phyloP scores from a whole-genome alignment of 2,113 vertebrate species.

The Corythornis cristatus region DNA sequence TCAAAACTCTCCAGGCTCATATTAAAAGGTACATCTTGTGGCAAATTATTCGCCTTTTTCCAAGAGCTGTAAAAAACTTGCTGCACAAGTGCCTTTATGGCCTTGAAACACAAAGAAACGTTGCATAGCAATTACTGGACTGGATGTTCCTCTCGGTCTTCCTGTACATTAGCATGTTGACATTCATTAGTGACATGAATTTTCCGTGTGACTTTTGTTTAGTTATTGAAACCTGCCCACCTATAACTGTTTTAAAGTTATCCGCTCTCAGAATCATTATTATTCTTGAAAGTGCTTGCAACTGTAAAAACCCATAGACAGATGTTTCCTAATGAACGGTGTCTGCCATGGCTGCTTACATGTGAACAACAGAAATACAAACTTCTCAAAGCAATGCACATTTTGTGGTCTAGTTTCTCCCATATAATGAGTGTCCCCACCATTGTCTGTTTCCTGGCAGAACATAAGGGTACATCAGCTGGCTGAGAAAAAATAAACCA shows the following conservation, averaged over 20 bases:
- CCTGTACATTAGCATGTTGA: background rate
- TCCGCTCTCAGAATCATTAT: conserved; percentile 21
- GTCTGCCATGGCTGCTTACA: background rate
- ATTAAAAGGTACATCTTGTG: background rate
- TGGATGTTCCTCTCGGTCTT: conserved; percentile 27
- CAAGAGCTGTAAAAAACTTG: background rate
- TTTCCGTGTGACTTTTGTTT: background rate
- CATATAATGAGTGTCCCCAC: background rate
- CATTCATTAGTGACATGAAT: background rate
- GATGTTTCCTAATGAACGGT: conserved; percentile 69
- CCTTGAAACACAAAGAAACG: background rate
- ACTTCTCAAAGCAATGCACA: conserved; percentile 53
- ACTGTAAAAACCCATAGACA: conserved; percentile 40
- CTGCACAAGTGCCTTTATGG: background rate
- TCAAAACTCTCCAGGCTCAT: background rate
- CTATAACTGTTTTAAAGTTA: background rate
- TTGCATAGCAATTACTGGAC: background rate
- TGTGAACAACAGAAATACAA: conserved; percentile 8
- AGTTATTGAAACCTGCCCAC: background rate
- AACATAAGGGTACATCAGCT: background rate
- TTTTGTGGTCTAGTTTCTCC: conserved; percentile 15
- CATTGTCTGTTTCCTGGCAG: conserved; percentile 51
- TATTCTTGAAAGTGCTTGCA: conserved; percentile 41
- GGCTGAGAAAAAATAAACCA: background rate
- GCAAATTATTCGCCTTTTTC: background rate